Evolutionary conservation across 2,888 invertebrate species (phyloP).

Genomic region (Mythimna albipuncta): DNA sequence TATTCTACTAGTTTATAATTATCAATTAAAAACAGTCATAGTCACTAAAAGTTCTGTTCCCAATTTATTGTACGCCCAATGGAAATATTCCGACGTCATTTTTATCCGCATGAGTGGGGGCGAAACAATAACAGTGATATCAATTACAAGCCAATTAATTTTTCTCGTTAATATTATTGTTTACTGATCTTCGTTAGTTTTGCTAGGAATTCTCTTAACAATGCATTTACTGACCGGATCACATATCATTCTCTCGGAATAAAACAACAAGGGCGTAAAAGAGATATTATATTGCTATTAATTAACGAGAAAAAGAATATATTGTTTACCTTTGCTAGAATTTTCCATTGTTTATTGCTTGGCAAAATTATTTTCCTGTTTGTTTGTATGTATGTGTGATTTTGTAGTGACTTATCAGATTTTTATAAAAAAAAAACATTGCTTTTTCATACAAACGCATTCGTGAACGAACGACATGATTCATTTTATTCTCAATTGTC

Average conservation of each 20-base stretch:
- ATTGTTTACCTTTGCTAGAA: not conserved
- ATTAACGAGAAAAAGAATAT: not conserved
- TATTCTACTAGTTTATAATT: no score
- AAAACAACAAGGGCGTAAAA: not conserved
- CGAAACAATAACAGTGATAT: not conserved
- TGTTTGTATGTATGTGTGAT: no score
- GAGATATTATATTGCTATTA: not conserved
- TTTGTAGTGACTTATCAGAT: no score
- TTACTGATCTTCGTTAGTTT: not conserved
- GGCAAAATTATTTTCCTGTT: no score
- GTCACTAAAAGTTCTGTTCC: no score
- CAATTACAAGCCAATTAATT: not conserved
- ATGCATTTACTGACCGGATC: not conserved
- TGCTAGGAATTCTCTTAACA: not conserved
- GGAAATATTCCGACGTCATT: not conserved
- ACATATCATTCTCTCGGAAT: not conserved
- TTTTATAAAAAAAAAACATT: no score
- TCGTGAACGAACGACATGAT: no score
- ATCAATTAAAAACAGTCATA: no score
- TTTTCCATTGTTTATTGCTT: not conserved
- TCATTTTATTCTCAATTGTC: no score
- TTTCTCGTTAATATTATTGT: not conserved
- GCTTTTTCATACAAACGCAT: no score
- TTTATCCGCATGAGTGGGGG: no score
- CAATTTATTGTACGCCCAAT: not conserved